These are phyloP conservation scores for Phylloscopus collybita DNA, from an alignment of 2,797 vertebrate genomes.

Conservation along the genomic window DNA sequence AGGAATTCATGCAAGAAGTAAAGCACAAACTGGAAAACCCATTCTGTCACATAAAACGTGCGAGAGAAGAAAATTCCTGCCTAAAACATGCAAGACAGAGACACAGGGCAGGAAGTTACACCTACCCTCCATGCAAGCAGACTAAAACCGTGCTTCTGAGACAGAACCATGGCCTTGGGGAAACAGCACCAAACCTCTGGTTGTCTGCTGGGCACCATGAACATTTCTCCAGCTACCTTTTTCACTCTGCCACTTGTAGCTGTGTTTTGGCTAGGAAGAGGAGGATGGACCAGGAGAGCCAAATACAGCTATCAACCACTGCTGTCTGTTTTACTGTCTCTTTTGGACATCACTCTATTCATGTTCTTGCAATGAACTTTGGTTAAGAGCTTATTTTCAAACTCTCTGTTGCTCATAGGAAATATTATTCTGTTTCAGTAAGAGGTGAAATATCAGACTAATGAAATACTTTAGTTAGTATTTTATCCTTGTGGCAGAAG, in stretches of 20 bases:
- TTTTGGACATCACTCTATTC: background rate
- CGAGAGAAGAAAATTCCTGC: background rate
- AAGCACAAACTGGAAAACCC: background rate
- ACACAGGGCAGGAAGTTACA: background rate
- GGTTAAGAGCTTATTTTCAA: background rate
- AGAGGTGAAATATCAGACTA: background rate
- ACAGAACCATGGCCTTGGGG: background rate
- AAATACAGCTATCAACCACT: background rate
- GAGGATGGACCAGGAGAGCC: background rate
- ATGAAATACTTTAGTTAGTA: background rate
- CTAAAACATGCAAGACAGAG: background rate
- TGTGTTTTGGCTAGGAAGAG: background rate
- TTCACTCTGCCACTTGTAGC: background rate
- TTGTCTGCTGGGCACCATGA: background rate
- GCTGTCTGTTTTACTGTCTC: background rate
- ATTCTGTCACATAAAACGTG: background rate
- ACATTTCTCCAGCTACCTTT: background rate
- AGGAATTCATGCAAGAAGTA: background rate
- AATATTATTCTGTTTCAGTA: background rate
- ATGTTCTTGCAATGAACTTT: background rate
- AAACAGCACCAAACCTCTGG: background rate
- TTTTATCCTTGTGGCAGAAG: background rate
- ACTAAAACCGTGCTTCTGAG: background rate
- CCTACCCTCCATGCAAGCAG: background rate
- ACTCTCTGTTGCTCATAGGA: background rate